Evolutionary conservation across 2,113 vertebrate species (phyloP), one percentile per base, ranked within the genome.

Genomic region (Engystomops pustulosus): DNA sequence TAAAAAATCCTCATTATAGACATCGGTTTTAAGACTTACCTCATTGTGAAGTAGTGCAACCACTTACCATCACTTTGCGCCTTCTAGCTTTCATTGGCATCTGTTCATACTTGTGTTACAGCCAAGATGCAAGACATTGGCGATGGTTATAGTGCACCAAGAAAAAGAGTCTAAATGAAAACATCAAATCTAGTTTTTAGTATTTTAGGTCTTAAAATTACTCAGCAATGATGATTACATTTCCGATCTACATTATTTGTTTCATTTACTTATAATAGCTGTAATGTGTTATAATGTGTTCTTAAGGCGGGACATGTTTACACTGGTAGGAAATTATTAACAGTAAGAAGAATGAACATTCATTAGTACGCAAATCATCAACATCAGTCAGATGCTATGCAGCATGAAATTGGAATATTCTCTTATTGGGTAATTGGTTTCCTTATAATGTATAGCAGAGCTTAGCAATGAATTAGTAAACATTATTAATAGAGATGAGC

Each of bases 371-470:
- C 17, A 34, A 68, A 68, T 36, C 15, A 68, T 36, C 65, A 36
- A 36, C 34, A 68, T 68, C 30, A 68, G 30, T 36, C 32, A 68
- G 38, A 34, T 68, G 30, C 65, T 68, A 20, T 9, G 7, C 65
- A 68, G 65, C 65, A 38, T 68, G 65, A 68, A 68, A 68, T 68
- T 68, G 65, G 32, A 68, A 68, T 36, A 68, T 32, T 11, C n/a
- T 25, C 8, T 58, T 58, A 23, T 58, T 58, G 8, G 55, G 23
- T 58, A 25, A 23, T 58, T 58, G 8, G 55, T 58, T 58, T 58
- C 8, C n/a, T 25, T 5, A 23, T 25, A 1, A 23, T 11, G 51
- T 55, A 58, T 25, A 25, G 10, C 55, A 10, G 55, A 25, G 55
- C n/a, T 25, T 23, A 58, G 7, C 25, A 25, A 25, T 25, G n/a